Evolutionary conservation across 2,888 invertebrate species (phyloP).

Genomic region (Acronicta aceris): DNA sequence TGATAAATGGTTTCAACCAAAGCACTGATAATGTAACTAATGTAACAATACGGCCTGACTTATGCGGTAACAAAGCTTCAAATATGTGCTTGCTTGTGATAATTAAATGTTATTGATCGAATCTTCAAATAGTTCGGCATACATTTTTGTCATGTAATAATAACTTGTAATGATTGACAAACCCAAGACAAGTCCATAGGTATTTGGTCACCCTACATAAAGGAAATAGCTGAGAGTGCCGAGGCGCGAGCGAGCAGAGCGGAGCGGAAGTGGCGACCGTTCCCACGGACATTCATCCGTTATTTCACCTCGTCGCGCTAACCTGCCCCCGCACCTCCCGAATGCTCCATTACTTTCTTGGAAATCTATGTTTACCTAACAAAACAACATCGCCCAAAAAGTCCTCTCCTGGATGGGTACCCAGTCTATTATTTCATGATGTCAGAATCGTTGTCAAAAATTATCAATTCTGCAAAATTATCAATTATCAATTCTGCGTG

Average conservation of each 20-base stretch:
- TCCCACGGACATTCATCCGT: slow-evolving; percentile 89
- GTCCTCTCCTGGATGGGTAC: slow-evolving; percentile 1
- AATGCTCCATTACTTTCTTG: slow-evolving; percentile 49
- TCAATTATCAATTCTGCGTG: too few relatives aligned
- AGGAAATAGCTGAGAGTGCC: slow-evolving; percentile 86
- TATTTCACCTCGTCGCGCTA: slow-evolving; percentile 80
- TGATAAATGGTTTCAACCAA: too few relatives aligned
- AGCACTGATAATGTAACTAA: too few relatives aligned
- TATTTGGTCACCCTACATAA: slow-evolving; percentile 79
- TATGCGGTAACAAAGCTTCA: too few relatives aligned
- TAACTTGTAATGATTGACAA: background rate
- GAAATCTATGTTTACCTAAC: slow-evolving; percentile 33
- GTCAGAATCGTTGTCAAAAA: too few relatives aligned
- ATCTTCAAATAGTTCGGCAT: too few relatives aligned
- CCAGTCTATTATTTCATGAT: too few relatives aligned
- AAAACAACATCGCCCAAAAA: slow-evolving; percentile 13
- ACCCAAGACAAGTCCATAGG: slow-evolving; percentile 9
- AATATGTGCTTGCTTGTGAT: too few relatives aligned
- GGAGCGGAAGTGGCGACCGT: slow-evolving; percentile 87
- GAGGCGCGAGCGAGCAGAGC: slow-evolving; percentile 75
- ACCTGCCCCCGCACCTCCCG: slow-evolving; percentile 48
- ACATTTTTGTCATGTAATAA: too few relatives aligned
- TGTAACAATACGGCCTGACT: too few relatives aligned
- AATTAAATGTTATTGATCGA: too few relatives aligned
- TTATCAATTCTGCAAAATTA: too few relatives aligned